Percentiles rank a stretch among this genome's conserved stretches.
These are phyloP conservation scores for Aporophyla nigra DNA, from an alignment of 2,888 invertebrate species.

Conservation along the genomic window DNA sequence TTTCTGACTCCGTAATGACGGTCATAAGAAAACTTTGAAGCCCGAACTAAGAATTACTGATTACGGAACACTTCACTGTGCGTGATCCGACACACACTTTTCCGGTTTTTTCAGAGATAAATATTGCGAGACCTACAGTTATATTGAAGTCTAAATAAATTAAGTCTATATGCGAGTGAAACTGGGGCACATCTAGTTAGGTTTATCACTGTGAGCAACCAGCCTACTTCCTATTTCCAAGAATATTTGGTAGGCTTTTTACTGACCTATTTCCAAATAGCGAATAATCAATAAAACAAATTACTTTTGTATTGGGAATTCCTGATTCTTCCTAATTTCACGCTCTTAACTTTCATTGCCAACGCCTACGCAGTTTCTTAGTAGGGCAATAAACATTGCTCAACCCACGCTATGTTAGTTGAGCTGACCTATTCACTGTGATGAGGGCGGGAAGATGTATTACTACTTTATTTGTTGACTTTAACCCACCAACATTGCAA, in stretches of 20 bases:
- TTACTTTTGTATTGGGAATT: not conserved
- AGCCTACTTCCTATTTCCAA: not conserved
- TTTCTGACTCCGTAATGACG: too few species aligned
- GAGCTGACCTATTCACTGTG: slow-evolving; percentile 4
- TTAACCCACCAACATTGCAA: not conserved
- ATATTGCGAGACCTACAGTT: too few species aligned
- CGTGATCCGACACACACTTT: too few species aligned
- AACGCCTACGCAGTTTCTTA: slow-evolving; percentile 22
- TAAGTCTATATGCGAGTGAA: too few species aligned
- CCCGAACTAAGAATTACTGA: too few species aligned
- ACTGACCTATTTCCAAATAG: not conserved
- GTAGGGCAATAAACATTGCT: slow-evolving; percentile 19
- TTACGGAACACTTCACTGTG: too few species aligned
- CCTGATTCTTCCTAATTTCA: slow-evolving; percentile 2
- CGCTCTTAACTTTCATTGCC: slow-evolving; percentile 13
- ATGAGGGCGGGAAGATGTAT: slow-evolving; percentile 15
- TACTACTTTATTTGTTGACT: slow-evolving; percentile 9
- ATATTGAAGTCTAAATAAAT: too few species aligned
- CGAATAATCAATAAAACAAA: not conserved
- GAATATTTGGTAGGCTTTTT: not conserved
- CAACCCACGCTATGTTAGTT: slow-evolving; percentile 22
- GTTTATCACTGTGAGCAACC: not conserved
- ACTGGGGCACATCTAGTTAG: not conserved
- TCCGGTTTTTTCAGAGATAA: too few species aligned
- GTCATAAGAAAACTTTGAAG: too few species aligned